Base-by-base conservation (phyloP, 2,797 vertebrate species). In the Cossypha polioptera region DNA sequence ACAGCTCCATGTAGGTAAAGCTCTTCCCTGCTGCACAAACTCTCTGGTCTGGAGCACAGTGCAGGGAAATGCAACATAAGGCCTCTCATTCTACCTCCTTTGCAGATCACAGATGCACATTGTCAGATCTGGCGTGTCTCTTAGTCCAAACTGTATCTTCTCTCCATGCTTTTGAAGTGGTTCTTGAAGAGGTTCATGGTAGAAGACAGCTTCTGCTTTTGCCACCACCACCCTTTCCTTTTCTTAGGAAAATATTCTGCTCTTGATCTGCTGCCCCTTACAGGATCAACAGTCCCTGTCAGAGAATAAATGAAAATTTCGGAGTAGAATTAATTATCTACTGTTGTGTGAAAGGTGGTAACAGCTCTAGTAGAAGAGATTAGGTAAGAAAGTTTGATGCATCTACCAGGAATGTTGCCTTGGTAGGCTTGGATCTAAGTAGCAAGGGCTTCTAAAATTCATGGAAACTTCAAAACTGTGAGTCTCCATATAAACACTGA, bases 221-320 rank as follows among this genome's bases (percentile, higher is more conserved):
- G 1, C 1, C 9, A 47, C 18, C n/a, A 35, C n/a, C n/a, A n/a
- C 10, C 7, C 15, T 65, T 45, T 10, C 15, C 2, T n/a, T 43
- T 73, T 36, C 63, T 57, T 51, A 45, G 29, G 18, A 68, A 61
- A 72, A 73, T 15, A 13, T 13, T 67, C n/a, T 80, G 22, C 17
- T 57, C 35, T 55, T 82, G 11, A n/a, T 59, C 40, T n/a, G 10
- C 69, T 93, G 26, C 8, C 24, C 26, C 14, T 61, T 33, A 78
- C 69, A 40, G 65, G 31, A 71, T 58, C 40, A 77, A 13, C 12
- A 65, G 35, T 29, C 3, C 10, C 16, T 59, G 9, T n/a, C 11
- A 71, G 54, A 50, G 51, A 83, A 71, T 47, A 65, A 88, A 58
- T 68, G 4, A 42, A 7, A 59, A 7, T 75, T 86, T 77, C 4